Percentiles rank a stretch among this genome's conserved stretches.
Evolutionary conservation across 2,797 vertebrate species (phyloP).

Genomic region (Ambastaia sidthimunki): DNA sequence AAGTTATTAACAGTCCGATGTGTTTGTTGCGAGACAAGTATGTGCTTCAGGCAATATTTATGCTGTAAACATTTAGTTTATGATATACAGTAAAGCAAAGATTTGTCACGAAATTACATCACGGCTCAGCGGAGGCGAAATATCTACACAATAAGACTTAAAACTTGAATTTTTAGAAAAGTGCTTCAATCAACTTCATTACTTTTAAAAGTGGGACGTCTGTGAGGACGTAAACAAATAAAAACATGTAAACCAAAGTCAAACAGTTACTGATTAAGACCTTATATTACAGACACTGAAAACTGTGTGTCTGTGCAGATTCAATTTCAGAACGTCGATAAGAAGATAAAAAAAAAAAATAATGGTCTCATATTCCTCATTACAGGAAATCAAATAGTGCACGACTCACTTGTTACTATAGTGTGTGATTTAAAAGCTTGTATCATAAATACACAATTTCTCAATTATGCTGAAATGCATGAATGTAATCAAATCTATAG

Average conservation of each 20-base stretch:
- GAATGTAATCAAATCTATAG: slow-evolving; percentile 33
- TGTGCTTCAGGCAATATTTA: slow-evolving; percentile 76
- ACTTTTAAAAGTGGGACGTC: slow-evolving; percentile 60
- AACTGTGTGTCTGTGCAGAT: not conserved
- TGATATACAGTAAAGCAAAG: slow-evolving; percentile 68
- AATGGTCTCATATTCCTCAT: slow-evolving; percentile 14
- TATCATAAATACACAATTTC: slow-evolving; percentile 20
- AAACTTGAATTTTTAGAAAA: slow-evolving; percentile 69
- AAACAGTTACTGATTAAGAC: slow-evolving; percentile 50
- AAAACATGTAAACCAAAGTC: slow-evolving; percentile 47
- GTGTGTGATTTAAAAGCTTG: slow-evolving; percentile 38
- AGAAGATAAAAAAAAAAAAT: slow-evolving; percentile 43
- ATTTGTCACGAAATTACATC: slow-evolving; percentile 52
- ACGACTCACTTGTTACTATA: not conserved
- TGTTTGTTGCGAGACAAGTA: slow-evolving; percentile 68
- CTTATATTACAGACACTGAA: slow-evolving; percentile 44
- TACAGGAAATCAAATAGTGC: slow-evolving; percentile 6
- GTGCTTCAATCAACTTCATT: slow-evolving; percentile 71
- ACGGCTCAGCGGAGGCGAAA: slow-evolving; percentile 63
- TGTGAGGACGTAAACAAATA: slow-evolving; percentile 80
- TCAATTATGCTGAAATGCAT: slow-evolving; percentile 35
- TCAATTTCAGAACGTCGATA: not conserved
- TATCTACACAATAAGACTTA: slow-evolving; percentile 77
- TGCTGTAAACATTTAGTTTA: slow-evolving; percentile 77
- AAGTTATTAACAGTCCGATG: slow-evolving; percentile 69